A percentile compares a stretch with the other conserved stretches of the same genome.
These are phyloP conservation scores for Nephila pilipes DNA, from an alignment of 1,140 invertebrate genomes.

Conservation along the genomic window DNA sequence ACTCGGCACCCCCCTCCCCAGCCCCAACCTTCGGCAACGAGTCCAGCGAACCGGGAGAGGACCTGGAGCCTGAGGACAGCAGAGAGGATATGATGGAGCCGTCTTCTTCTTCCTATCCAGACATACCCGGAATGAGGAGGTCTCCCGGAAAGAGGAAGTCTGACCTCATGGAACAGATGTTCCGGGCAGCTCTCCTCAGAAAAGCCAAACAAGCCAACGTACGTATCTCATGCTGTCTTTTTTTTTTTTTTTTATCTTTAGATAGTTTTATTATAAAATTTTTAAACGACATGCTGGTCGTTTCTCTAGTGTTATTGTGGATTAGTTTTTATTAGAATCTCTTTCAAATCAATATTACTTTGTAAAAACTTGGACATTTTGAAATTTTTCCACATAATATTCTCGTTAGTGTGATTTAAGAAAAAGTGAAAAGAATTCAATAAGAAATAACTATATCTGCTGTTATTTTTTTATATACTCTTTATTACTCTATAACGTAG, in stretches of 20 bases:
- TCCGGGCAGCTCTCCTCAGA: slow-evolving; percentile 67
- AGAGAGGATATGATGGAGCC: neutral
- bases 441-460: no score
- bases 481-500: no score
- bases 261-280: neutral
- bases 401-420: no score
- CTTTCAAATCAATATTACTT: no score
- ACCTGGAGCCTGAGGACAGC: slow-evolving; percentile 48
- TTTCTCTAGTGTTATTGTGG: no score
- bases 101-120: neutral
- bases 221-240: neutral
- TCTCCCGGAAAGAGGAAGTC: slow-evolving; percentile 65
- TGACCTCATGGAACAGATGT: slow-evolving; percentile 69
- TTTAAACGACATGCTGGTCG: no score
- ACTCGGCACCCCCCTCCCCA: slow-evolving; percentile 60
- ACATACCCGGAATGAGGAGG: neutral
- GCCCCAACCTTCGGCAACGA: slow-evolving; percentile 41
- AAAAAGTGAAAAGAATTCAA: no score
- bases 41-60: slow-evolving; percentile 27
- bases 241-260: neutral
- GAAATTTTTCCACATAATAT: no score
- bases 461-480: no score
- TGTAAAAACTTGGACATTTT: no score
- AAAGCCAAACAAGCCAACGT: slow-evolving; percentile 76
- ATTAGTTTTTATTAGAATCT: no score